A percentile compares a stretch with the other conserved stretches of the same genome.
Conservation (phyloP, 2,113 vertebrate genomes). For the Petrocephalus microphthalmus region DNA sequence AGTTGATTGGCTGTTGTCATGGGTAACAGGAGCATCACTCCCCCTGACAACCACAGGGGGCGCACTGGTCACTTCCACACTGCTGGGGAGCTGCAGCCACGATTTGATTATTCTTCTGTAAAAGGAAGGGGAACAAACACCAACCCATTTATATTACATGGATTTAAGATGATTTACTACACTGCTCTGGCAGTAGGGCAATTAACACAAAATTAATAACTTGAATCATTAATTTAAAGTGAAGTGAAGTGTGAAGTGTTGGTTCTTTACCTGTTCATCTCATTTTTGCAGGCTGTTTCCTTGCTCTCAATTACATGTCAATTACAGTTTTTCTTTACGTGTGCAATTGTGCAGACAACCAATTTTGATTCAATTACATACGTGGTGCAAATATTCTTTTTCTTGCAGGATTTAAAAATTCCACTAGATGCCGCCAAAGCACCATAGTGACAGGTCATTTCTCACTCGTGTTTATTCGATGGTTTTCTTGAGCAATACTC, state of each 20-base stretch:
- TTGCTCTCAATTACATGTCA: neutral
- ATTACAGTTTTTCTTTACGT: neutral
- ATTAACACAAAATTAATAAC: neutral
- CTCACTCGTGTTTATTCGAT: neutral
- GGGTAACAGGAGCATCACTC: constrained; percentile 35
- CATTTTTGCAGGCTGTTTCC: neutral
- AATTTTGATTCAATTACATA: neutral
- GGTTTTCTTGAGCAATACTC: neutral
- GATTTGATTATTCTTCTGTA: constrained; percentile 44
- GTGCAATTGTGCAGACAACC: neutral
- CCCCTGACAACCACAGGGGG: constrained; percentile 54
- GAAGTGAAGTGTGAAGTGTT: too few relatives aligned
- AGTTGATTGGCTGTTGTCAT: neutral
- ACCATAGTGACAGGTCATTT: constrained; percentile 7
- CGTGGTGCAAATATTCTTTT: neutral
- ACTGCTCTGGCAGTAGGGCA: neutral
- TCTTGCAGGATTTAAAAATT: neutral
- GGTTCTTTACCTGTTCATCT: neutral
- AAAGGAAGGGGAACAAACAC: constrained; percentile 28
- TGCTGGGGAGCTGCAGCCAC: constrained; percentile 29
- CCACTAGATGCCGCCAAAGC: constrained; percentile 54
- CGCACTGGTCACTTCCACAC: constrained; percentile 42
- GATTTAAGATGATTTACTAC: neutral
- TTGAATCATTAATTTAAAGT: neutral
- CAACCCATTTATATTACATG: constrained; percentile 14